These are phyloP conservation scores for Crotalus tigris DNA, from an alignment of 2,113 vertebrate genomes.

Conservation along the genomic window DNA sequence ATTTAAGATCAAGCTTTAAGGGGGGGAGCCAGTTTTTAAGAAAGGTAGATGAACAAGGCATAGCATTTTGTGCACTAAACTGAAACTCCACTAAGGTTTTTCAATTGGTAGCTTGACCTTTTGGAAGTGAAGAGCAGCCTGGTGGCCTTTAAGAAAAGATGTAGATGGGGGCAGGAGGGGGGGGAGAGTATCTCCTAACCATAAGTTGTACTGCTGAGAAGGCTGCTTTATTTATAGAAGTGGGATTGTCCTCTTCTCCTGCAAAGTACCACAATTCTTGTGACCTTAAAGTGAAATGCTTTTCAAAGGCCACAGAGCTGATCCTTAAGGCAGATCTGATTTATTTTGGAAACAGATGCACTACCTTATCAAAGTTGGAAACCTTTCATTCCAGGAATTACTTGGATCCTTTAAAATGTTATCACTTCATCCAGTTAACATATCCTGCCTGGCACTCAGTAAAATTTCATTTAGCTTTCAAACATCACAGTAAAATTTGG, in stretches of 20 bases:
- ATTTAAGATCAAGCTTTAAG: neutral
- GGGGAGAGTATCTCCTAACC: constrained; percentile 23
- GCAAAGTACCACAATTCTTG: constrained; percentile 10
- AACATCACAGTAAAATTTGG: neutral
- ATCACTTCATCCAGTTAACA: too few species aligned
- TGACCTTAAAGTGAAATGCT: constrained; percentile 47
- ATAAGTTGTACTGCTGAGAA: constrained; percentile 15
- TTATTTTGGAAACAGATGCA: neutral
- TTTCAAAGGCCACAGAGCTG: constrained; percentile 7
- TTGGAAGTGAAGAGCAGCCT: constrained; percentile 25
- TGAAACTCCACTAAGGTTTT: constrained; percentile 33
- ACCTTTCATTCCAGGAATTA: neutral
- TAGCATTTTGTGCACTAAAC: rapidly evolving
- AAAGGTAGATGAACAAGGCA: constrained; percentile 2
- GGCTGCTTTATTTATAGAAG: constrained; percentile 63
- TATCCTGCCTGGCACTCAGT: neutral
- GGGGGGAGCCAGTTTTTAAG: constrained; percentile 24
- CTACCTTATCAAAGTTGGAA: neutral
- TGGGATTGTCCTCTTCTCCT: neutral
- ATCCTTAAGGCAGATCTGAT: neutral
- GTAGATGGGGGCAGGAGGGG: constrained; percentile 23
- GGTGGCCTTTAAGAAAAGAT: constrained; percentile 34
- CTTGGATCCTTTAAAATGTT: neutral
- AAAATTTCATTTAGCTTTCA: neutral
- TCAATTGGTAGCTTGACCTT: constrained; percentile 53